These are phyloP conservation scores for Fragum sueziense DNA, from an alignment of 2,888 invertebrate species.

Conservation along the genomic window DNA sequence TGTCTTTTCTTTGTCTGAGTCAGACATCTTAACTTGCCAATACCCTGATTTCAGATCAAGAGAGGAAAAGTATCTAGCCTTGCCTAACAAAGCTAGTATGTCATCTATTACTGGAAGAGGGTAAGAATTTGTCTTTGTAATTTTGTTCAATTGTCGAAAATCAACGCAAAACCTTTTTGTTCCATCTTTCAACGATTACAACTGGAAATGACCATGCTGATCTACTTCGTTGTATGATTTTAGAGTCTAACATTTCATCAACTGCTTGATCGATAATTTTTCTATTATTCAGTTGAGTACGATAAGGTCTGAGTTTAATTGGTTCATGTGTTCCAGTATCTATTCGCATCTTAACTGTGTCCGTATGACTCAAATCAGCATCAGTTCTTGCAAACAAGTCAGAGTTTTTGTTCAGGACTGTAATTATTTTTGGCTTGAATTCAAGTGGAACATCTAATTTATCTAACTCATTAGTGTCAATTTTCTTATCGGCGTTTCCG, in stretches of 20 bases:
- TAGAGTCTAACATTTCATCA: not conserved
- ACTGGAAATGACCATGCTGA: not conserved
- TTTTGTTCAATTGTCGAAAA: too few relatives aligned
- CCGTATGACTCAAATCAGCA: not conserved
- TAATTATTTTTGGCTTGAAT: not conserved
- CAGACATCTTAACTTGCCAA: not conserved
- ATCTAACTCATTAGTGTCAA: not conserved
- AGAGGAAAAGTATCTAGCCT: slow-evolving; percentile 1
- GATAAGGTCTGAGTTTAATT: slow-evolving; percentile 8
- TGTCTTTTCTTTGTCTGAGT: not conserved
- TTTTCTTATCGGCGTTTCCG: not conserved
- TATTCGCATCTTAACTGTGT: not conserved
- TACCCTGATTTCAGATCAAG: not conserved
- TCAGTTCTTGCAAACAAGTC: not conserved
- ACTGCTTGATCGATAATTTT: not conserved
- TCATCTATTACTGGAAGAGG: slow-evolving; percentile 2
- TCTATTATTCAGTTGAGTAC: not conserved
- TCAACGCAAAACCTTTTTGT: not conserved
- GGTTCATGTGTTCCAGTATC: not conserved
- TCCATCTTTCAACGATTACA: not conserved
- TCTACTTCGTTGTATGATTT: not conserved
- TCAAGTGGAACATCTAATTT: not conserved
- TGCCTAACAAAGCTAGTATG: not conserved
- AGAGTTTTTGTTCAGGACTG: not conserved
- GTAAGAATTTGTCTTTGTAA: too few relatives aligned